phyloP scores from a whole-genome alignment of 2,797 vertebrate genomes.

The Danio kyathit region DNA sequence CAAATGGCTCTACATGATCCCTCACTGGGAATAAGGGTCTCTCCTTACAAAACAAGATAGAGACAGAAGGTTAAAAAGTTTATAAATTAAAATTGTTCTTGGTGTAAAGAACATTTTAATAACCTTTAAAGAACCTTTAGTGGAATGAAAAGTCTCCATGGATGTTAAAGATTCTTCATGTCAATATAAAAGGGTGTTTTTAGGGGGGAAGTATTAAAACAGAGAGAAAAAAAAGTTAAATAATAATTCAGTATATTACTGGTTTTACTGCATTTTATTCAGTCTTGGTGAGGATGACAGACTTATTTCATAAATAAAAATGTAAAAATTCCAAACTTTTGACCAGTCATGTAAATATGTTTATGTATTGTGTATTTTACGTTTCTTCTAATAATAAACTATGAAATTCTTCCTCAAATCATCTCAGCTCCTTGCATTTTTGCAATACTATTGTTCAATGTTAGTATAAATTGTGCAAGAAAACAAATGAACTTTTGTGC shows the following conservation, averaged over 20 bases:
- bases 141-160: no score
- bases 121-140: no score
- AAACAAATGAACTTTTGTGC: background rate
- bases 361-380: conserved; percentile 52
- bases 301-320: background rate
- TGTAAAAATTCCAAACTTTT: conserved; percentile 1
- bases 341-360: conserved; percentile 47
- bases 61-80: no score
- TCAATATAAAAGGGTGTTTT: no score
- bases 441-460: no score
- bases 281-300: background rate
- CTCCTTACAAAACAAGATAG: no score
- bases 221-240: background rate
- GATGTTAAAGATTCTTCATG: no score
- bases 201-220: no score
- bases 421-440: background rate
- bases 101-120: no score
- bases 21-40: no score
- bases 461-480: background rate
- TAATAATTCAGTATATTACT: background rate
- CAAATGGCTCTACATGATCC: no score
- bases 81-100: no score
- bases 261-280: background rate
- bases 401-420: conserved; percentile 36
- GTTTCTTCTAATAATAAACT: conserved; percentile 47